Evolutionary conservation across 2,113 vertebrate genomes (phyloP).

Genomic region (Oreochromis aureus): DNA sequence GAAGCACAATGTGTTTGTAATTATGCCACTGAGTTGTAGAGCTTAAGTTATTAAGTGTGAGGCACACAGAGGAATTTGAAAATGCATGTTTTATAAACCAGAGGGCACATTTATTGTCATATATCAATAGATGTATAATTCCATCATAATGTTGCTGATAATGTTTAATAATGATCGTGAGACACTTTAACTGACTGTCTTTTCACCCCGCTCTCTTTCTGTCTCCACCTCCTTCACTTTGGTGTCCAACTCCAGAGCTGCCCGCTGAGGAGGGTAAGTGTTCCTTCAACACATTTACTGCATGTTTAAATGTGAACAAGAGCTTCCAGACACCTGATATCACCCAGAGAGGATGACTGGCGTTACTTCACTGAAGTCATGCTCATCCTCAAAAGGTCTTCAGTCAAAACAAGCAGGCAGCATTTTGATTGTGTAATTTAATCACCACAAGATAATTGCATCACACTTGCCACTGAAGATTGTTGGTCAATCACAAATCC

Average conservation of each 20-base stretch:
- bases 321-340: background rate
- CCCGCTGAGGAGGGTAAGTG: conserved; percentile 77
- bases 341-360: background rate
- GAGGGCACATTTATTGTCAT: background rate
- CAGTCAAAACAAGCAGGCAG: background rate
- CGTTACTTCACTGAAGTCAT: background rate
- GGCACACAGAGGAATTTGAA: background rate
- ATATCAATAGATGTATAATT: background rate
- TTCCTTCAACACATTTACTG: background rate
- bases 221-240: background rate
- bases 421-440: background rate
- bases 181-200: background rate
- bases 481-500: background rate
- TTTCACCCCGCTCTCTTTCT: background rate
- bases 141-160: background rate
- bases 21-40: background rate
- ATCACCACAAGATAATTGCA: background rate
- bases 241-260: conserved; percentile 59
- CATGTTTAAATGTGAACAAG: background rate
- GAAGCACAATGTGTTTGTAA: background rate
- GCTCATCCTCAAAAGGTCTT: background rate
- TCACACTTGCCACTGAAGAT: background rate
- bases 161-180: background rate
- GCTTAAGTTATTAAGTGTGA: background rate
- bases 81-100: background rate